A percentile compares a stretch with the other conserved stretches of the same genome.
phyloP scores from a whole-genome alignment of 2,888 invertebrate genomes.

The Philereme transversata region DNA sequence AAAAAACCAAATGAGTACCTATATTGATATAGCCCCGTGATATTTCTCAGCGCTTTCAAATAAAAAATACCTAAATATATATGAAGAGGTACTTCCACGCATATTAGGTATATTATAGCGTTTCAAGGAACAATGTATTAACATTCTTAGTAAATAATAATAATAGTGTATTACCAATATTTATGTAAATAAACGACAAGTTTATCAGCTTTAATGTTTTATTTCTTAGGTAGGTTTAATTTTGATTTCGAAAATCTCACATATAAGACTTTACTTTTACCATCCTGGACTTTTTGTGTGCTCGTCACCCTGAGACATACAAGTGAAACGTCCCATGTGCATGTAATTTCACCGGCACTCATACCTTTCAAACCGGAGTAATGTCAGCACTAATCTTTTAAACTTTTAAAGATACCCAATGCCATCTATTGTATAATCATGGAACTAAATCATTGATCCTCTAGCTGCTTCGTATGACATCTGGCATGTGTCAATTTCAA shows the following conservation, averaged over 20 bases:
- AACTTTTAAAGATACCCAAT: neutral
- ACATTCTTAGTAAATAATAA: constrained; percentile 54
- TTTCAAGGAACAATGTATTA: constrained; percentile 46
- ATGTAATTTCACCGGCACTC: too few species aligned
- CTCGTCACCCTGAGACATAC: too few species aligned
- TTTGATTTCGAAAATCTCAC: too few species aligned
- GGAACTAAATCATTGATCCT: constrained; percentile 5
- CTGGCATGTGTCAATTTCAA: constrained; percentile 1
- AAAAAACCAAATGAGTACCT: neutral
- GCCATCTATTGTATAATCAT: constrained; percentile 3
- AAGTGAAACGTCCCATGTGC: too few species aligned
- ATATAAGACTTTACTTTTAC: neutral
- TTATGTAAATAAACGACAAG: constrained; percentile 68
- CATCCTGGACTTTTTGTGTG: too few species aligned
- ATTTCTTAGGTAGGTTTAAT: constrained; percentile 30
- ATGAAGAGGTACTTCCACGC: constrained; percentile 47
- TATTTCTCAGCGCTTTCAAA: constrained; percentile 32
- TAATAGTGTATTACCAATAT: constrained; percentile 55
- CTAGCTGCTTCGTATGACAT: neutral
- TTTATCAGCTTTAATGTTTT: constrained; percentile 65
- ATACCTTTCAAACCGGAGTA: too few species aligned
- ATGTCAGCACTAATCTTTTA: too few species aligned
- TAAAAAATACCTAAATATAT: neutral
- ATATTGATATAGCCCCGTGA: constrained; percentile 2
- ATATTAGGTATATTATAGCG: constrained; percentile 47